Evolutionary conservation across 2,113 vertebrate species (phyloP), one percentile per base, ranked within the genome.

Genomic region (Anser brachyrhynchus): DNA sequence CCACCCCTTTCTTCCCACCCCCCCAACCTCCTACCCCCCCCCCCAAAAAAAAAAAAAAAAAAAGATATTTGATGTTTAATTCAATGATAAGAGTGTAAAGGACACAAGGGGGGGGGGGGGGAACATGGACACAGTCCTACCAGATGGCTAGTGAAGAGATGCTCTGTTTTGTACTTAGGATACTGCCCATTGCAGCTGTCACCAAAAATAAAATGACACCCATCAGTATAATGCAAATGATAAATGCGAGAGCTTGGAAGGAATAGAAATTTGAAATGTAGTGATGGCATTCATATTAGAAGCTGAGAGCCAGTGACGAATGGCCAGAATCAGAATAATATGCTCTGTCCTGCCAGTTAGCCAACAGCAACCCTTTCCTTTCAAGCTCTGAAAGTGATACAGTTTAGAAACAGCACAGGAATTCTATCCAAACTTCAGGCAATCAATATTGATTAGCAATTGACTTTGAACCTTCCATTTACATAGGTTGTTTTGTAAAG

Each of bases 21-120:
- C 46, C 46, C 46, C 46, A 46, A 4, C 15, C 43, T 20, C 19
- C 19, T 6, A 44, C 43, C 16, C 43, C 16, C 18, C 18, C 44
- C 44, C 19, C 46, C 19, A 94, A 14, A 58, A 65, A 79, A 13
- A 11, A 46, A 67, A 52, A 46, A 21, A 69, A 3, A 29, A 14
- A 29, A 25, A 35, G n/a, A 28, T 6, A 16, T 76, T 67, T 69
- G 33, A 26, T 74, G 25, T 52, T 8, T 59, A 59, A 35, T 59
- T 72, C 4, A 49, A 11, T 22, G 3, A 59, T 78, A 75, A 75
- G 11, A 72, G 57, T 13, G 2, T 12, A 59, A 37, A 55, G 2
- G 5, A 62, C 10, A 20, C 4, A 66, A 44, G 6, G 4, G 4
- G 2, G 11, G 1, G 3, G 3, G 4, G 9, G 16, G 46, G 46